A percentile compares a stretch with the other conserved stretches of the same genome.
phyloP scores from a whole-genome alignment of 2,113 vertebrate species.

The Plecturocebus donacophilus region DNA sequence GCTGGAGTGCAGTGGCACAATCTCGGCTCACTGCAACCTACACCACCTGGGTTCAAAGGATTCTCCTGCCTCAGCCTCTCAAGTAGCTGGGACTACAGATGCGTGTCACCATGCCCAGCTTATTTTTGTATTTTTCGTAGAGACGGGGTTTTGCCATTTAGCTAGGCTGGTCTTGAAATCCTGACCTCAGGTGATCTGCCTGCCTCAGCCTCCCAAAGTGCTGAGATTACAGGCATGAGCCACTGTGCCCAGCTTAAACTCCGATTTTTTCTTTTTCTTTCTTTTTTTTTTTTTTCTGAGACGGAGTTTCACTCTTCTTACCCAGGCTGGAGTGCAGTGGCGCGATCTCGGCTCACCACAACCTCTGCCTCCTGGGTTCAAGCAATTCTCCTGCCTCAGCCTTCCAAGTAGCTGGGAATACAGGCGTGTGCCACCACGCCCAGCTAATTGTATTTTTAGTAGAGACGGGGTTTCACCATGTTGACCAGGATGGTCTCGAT shows the following conservation, averaged over 20 bases:
- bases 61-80: neutral
- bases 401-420: too few relatives aligned
- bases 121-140: neutral
- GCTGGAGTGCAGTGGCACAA: neutral
- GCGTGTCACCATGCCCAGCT: neutral
- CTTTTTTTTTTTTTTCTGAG: too few relatives aligned
- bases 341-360: too few relatives aligned
- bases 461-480: too few relatives aligned
- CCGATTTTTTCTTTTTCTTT: too few relatives aligned
- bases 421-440: too few relatives aligned
- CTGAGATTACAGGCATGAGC: neutral
- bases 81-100: neutral
- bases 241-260: neutral
- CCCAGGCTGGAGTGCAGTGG: too few relatives aligned
- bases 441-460: too few relatives aligned
- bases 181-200: neutral
- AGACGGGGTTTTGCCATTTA: neutral
- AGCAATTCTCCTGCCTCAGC: too few relatives aligned
- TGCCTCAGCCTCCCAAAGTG: neutral
- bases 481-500: too few relatives aligned
- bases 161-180: neutral
- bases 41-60: neutral
- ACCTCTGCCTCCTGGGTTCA: too few relatives aligned
- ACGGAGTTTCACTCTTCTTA: too few relatives aligned
- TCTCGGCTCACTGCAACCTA: neutral